Evolutionary conservation across 1,140 invertebrate genomes (phyloP).

Genomic region (Halesus radiatus): DNA sequence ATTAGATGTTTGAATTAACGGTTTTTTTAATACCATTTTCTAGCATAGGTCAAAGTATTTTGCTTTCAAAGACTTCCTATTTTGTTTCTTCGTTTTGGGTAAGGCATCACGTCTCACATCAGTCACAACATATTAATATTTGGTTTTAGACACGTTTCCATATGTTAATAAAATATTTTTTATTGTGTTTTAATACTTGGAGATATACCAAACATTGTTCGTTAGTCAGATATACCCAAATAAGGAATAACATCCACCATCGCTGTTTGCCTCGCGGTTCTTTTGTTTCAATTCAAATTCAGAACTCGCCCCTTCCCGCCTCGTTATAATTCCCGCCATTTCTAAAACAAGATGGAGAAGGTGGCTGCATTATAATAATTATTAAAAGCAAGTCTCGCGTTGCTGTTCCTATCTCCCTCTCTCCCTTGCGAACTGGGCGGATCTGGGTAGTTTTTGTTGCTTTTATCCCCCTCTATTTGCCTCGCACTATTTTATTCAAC

Average conservation of each 20-base stretch:
- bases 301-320: neutral
- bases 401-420: neutral
- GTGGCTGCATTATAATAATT: slow-evolving; percentile 55
- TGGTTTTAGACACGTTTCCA: too few relatives aligned
- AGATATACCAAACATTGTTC: too few relatives aligned
- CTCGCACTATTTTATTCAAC: slow-evolving; percentile 46
- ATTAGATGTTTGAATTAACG: too few relatives aligned
- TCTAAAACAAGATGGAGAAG: slow-evolving; percentile 44
- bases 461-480: slow-evolving; percentile 14
- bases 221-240: neutral
- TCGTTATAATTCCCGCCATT: slow-evolving; percentile 19
- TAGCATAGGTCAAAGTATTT: too few relatives aligned
- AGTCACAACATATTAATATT: too few relatives aligned
- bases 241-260: slow-evolving; percentile 35
- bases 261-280: slow-evolving; percentile 18
- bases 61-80: too few relatives aligned
- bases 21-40: too few relatives aligned
- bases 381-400: slow-evolving; percentile 33
- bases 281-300: slow-evolving; percentile 38
- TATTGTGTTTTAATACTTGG: too few relatives aligned
- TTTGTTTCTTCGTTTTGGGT: too few relatives aligned
- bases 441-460: neutral
- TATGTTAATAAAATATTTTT: too few relatives aligned
- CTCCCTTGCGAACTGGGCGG: neutral
- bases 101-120: too few relatives aligned